Evolutionary conservation across 2,888 invertebrate genomes (phyloP), one percentile per base, ranked within the genome.

Genomic region (Lacanobia oleracea): DNA sequence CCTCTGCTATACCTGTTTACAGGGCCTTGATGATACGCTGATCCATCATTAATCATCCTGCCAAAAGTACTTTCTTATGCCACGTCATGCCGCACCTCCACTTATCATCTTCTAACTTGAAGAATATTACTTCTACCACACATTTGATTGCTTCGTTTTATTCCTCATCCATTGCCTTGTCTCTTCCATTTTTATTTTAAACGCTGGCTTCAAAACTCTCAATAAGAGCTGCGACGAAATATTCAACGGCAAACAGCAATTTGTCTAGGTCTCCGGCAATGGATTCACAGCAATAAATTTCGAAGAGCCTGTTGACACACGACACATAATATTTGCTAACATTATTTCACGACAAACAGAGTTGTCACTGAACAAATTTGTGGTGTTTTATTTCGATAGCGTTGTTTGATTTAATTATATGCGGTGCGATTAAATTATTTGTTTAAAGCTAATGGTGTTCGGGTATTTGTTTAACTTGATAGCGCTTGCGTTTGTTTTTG

Each of bases 331-430:
- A 92, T 95, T 94, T 94, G 90, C 91, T 83, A 83, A 89, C 91
- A 92, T 93, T 93, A 94, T 93, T 92, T 90, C 89, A 90, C 81
- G 83, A 87, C 92, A 92, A 93, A 94, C 92, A 92, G 75, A 86
- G 88, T 88, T 93, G 93, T 93, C 93, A 92, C 90, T 91, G 88
- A 89, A 90, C 90, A 94, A 94, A 94, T 94, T 93, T 92, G 90
- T 91, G 92, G 90, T 92, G 91, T 93, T 93, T 86, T 86, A 86
- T 84, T 84, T 88, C 92, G 92, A 94, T 94, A 94, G 91, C 87
- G 88, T 84, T 94, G 91, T 95, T 94, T 94, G 94, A 94, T 94
- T 91, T 91, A 88, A 89, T 89, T 82, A 84, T 85, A 68, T 84
- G 84, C 84, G 83, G 86, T 86, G 86, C 88, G 91, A 93, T 94